Evolutionary conservation across 2,888 invertebrate genomes (phyloP), one percentile per base, ranked within the genome.

Genomic region (Biston stratarius): DNA sequence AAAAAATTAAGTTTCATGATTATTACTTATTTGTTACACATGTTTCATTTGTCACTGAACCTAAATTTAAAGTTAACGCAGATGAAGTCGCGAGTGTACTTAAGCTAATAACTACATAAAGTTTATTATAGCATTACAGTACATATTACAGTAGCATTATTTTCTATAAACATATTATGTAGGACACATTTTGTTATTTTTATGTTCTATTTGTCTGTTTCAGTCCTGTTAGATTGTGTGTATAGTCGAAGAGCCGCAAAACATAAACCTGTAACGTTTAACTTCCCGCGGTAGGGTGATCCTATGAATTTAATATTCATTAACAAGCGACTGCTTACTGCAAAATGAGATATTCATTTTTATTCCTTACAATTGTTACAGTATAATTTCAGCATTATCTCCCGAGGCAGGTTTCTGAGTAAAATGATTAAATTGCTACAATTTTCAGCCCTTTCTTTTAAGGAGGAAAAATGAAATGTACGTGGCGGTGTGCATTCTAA

Each of bases 311-410:
- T 77, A 83, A 83, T 84, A 81, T 84, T 81, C 80, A 83, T 79
- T 77, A 85, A 84, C 82, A 82, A 83, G 79, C 80, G 77, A 79
- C 81, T 84, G 79, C 80, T 85, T 83, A 83, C 79, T 71, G 76
- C 81, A 80, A 83, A 79, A 87, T 83, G 82, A 87, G 83, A 83
- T 81, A 85, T 88, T 88, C 86, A 87, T 89, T 91, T 88, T 88
- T 88, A 88, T 88, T 83, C 82, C 82, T 84, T 77, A 83, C 87
- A 87, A 87, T 89, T 87, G 85, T 85, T 84, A 80, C 84, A 78
- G 88, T 85, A 89, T 90, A 89, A 91, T 90, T 89, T 86, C 72
- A 77, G 82, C 86, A 89, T 90, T 90, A 88, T 86, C 82, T 88
- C 80, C 80, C 81, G 75, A 79, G 80, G 82, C 84, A 84, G 84